Evolutionary conservation across 2,888 invertebrate species (phyloP).

Genomic region (Hydrotaea diabolus): DNA sequence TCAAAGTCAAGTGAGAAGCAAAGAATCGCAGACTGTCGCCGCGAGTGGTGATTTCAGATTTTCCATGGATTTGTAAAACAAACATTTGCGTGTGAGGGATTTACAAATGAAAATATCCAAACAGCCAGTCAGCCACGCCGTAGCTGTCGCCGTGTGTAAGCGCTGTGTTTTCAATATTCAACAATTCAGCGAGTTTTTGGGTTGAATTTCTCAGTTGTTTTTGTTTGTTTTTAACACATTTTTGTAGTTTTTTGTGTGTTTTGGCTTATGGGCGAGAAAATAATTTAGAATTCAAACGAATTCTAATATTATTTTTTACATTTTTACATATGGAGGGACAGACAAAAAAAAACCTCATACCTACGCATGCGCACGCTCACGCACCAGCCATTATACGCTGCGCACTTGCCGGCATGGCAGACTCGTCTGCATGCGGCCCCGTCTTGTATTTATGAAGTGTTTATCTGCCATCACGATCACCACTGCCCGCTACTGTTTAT

Average conservation of each 20-base stretch:
- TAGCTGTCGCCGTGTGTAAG: background rate
- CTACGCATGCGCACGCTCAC: constrained; percentile 11
- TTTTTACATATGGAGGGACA: too few species aligned
- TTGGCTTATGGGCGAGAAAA: constrained; percentile 54
- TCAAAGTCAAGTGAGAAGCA: constrained; percentile 1
- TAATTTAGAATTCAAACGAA: constrained; percentile 56
- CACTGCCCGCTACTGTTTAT: background rate
- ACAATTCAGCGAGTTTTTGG: background rate
- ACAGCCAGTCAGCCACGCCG: background rate
- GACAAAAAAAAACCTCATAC: background rate
- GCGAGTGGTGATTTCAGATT: background rate
- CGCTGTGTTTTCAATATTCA: background rate
- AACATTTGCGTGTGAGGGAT: constrained; percentile 16
- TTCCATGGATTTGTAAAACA: constrained; percentile 19
- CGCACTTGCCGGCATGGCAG: background rate
- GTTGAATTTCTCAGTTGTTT: background rate
- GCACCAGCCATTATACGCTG: background rate
- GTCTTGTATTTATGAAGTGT: background rate
- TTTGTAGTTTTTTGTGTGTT: background rate
- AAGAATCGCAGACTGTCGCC: background rate
- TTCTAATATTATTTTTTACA: constrained; percentile 4
- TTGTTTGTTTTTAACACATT: constrained; percentile 55
- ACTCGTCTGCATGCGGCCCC: background rate
- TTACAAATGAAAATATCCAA: background rate
- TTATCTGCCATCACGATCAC: background rate